Percentiles rank a stretch among this genome's conserved stretches.
Conservation (phyloP, 2,797 vertebrate species). For the Leptatherina wallacei region DNA sequence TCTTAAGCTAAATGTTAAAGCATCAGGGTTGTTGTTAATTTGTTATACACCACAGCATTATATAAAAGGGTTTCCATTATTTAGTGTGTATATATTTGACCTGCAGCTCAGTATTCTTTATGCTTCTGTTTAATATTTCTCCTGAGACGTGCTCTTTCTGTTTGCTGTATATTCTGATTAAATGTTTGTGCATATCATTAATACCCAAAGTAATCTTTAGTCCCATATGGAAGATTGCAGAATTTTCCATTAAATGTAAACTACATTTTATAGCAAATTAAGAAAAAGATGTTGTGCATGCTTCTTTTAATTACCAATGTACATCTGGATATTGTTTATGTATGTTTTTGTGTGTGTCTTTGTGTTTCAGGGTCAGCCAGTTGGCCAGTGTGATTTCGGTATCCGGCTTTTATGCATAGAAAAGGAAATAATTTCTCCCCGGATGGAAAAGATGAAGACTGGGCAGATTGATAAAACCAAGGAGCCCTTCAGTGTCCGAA, state of each 20-base stretch:
- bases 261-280: not conserved
- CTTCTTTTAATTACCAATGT: not conserved
- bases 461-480: constrained; percentile 96
- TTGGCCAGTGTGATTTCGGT: constrained; percentile 96
- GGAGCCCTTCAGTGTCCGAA: constrained; percentile 94
- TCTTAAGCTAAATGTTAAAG: not conserved
- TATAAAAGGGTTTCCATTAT: not conserved
- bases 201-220: too few relatives aligned
- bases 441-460: constrained; percentile 94
- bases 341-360: not conserved
- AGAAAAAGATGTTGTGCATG: too few relatives aligned
- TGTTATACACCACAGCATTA: not conserved
- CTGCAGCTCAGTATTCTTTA: not conserved
- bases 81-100: not conserved
- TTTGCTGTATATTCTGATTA: not conserved
- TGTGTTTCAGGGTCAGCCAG: constrained; percentile 90
- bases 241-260: not conserved
- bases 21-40: not conserved
- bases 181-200: not conserved
- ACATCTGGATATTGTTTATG: not conserved
- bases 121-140: not conserved
- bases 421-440: constrained; percentile 94
- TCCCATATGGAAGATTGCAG: not conserved
- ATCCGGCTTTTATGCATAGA: constrained; percentile 93
- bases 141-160: not conserved